Evolutionary conservation across 2,113 vertebrate species (phyloP).

Genomic region (Lycocorax pyrrhopterus): DNA sequence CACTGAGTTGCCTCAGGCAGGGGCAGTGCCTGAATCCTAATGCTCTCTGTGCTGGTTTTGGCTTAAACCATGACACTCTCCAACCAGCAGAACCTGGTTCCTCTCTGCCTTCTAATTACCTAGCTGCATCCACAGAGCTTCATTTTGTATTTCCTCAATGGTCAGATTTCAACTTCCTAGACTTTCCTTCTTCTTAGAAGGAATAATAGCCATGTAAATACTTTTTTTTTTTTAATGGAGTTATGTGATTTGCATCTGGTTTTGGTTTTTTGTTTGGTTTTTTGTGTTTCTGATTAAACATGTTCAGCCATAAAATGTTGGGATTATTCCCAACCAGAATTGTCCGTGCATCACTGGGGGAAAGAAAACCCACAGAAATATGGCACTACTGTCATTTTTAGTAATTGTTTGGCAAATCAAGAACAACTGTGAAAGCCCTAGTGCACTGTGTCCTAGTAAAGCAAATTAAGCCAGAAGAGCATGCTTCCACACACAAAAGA

Average conservation of each 20-base stretch:
- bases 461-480: neutral
- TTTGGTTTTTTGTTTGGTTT: accelerated
- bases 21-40: neutral
- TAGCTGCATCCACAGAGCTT: neutral
- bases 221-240: neutral
- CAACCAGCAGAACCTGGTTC: neutral
- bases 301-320: neutral
- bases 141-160: neutral
- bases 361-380: neutral
- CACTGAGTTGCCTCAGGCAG: neutral
- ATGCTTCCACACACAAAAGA: neutral
- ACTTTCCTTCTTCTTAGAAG: neutral
- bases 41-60: neutral
- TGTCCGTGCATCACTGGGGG: neutral
- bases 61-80: neutral
- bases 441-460: neutral
- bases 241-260: neutral
- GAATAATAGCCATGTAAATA: neutral
- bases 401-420: neutral
- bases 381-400: neutral
- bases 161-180: neutral
- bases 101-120: neutral
- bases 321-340: neutral
- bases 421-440: neutral
- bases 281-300: neutral